Conservation (phyloP, 2,797 vertebrate genomes). For the Helarctos malayanus region DNA sequence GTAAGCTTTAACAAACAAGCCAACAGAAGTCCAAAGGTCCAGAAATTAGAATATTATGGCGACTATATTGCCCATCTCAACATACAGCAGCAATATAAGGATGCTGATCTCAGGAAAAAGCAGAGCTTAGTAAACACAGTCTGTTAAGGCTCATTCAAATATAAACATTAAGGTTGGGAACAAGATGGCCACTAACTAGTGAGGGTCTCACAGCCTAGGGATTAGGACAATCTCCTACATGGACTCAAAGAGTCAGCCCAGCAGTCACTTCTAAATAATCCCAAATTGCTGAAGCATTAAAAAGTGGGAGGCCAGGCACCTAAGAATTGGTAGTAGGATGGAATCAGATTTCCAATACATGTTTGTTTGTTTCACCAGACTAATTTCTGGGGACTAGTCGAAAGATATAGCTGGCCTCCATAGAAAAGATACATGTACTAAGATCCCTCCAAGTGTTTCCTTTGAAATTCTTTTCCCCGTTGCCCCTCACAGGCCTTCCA, state of each 20-base stretch:
- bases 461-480: background rate
- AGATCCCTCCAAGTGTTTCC: background rate
- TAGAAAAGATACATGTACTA: background rate
- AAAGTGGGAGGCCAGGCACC: background rate
- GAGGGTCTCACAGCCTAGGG: background rate
- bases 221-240: background rate
- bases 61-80: background rate
- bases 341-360: background rate
- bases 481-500: background rate
- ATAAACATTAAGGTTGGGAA: background rate
- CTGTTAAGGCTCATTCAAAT: background rate
- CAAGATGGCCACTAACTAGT: background rate
- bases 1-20: background rate
- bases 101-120: constrained; percentile 17
- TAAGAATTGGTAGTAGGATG: background rate
- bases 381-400: constrained; percentile 16
- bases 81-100: background rate
- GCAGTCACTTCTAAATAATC: background rate
- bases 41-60: constrained; percentile 31
- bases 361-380: constrained; percentile 9
- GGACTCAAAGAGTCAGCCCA: background rate
- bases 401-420: background rate
- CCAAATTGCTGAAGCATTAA: background rate
- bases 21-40: constrained; percentile 23
- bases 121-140: background rate